Conservation (phyloP, 1,140 invertebrate genomes). For the Palaemon carinicauda region DNA sequence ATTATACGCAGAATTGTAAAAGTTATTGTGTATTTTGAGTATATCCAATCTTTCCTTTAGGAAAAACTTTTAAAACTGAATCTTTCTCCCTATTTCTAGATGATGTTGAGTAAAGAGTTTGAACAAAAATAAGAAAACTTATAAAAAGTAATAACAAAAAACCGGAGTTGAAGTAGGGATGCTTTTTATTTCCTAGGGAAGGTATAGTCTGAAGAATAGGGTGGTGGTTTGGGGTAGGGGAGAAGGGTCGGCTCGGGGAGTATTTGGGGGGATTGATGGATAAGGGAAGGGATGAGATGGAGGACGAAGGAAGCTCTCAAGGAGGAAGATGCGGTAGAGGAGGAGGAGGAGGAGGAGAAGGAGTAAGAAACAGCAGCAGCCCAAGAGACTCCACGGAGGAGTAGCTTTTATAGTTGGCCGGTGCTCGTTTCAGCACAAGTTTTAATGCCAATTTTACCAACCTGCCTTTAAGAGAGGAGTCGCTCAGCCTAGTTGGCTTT, state of each 20-base stretch:
- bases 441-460: constrained; percentile 46
- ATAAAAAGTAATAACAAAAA: no score
- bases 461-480: constrained; percentile 24
- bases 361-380: neutral
- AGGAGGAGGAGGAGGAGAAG: neutral
- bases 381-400: constrained; percentile 5
- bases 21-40: no score
- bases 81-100: no score
- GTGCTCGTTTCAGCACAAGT: constrained; percentile 15
- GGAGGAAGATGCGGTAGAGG: neutral
- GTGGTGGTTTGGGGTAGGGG: neutral
- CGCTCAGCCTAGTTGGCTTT: neutral
- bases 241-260: neutral
- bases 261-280: no score
- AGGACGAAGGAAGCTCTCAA: neutral
- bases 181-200: neutral
- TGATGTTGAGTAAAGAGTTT: no score
- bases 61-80: no score
- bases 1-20: no score
- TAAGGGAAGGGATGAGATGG: neutral
- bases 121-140: no score
- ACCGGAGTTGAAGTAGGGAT: neutral
- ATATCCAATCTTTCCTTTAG: no score
- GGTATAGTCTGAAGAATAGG: neutral
- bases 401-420: constrained; percentile 10